phyloP scores from a whole-genome alignment of 2,888 invertebrate genomes.

The Alloscopus bannaensis region DNA sequence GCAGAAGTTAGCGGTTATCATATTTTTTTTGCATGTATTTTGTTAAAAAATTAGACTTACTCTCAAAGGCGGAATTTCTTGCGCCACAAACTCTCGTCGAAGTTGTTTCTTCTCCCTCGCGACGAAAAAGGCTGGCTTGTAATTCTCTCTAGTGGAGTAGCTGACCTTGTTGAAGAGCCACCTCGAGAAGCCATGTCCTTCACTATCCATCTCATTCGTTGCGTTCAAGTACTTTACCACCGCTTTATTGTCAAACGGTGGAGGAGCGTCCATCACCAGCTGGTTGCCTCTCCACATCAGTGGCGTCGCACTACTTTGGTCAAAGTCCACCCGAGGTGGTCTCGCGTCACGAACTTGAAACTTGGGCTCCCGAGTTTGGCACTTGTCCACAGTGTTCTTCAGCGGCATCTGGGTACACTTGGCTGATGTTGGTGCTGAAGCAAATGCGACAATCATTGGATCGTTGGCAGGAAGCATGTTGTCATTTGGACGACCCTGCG shows the following conservation, averaged over 20 bases:
- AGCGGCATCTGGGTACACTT: neutral
- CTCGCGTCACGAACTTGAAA: neutral
- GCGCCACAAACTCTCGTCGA: neutral
- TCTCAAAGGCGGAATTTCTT: neutral
- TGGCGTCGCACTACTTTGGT: neutral
- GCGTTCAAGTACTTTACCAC: no score
- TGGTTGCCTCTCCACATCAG: neutral
- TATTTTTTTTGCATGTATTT: neutral
- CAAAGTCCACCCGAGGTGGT: neutral
- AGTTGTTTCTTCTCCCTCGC: neutral
- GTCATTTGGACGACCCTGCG: neutral
- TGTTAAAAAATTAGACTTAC: neutral
- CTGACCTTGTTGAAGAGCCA: neutral
- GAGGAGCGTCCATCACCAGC: neutral
- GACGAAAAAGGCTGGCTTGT: neutral
- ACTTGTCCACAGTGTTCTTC: no score
- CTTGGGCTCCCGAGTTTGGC: neutral
- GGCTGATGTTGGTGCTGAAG: neutral
- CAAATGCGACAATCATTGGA: neutral
- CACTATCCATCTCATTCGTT: neutral
- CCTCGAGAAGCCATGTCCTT: neutral
- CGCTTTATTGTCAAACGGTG: neutral
- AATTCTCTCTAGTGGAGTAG: neutral
- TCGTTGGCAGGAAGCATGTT: neutral
- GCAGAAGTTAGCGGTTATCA: neutral